Base-by-base conservation (phyloP, 2,888 invertebrate species). In the Eupithecia vulgata region DNA sequence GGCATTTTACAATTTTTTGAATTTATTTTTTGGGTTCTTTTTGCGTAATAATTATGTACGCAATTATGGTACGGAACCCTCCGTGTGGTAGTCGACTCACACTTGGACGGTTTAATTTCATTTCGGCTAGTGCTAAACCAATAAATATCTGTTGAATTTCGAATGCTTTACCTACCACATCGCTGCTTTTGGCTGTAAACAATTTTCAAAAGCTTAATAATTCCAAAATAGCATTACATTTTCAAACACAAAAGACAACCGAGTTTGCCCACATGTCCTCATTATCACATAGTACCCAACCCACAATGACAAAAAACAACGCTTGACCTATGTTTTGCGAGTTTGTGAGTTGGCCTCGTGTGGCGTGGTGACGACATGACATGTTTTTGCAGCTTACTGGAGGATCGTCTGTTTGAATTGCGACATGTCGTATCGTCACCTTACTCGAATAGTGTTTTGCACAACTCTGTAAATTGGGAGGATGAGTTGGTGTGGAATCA, bases 251-350 rank as follows among this genome's bases (percentile, higher is more conserved):
- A 67, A 65, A 37, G 65, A 65, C 65, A 65, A 65, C 37, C 6
- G 66, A 62, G 66, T 71, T 71, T 64, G 65, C 70, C 70, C 68
- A 73, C 73, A 69, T 61, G 70, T 45, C 65, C 71, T 48, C 70
- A 75, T 72, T 71, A 75, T 68, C 70, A 65, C 70, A 64, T 71
- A 71, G 70, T 42, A 48, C 67, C 42, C 69, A 74, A 70, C 70
- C 35, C 64, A 72, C 77, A 78, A 65, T 72, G 67, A 67, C 40
- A 71, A 72, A 78, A 79, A 79, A 79, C 76, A 68, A 68, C 64
- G 72, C 72, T 74, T 72, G 74, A 76, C 77, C 76, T 76, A 68
- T 78, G 79, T 76, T 79, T 76, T 78, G 62, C 37, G 62, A 57
- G 25, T 57, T 62, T 64, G 37, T 35, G 35, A 64, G n/a, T 35